Percentiles rank a stretch among this genome's conserved stretches.
Conservation (phyloP, 92 coral and sea anemone species). For the Epizoanthus rinbou region DNA sequence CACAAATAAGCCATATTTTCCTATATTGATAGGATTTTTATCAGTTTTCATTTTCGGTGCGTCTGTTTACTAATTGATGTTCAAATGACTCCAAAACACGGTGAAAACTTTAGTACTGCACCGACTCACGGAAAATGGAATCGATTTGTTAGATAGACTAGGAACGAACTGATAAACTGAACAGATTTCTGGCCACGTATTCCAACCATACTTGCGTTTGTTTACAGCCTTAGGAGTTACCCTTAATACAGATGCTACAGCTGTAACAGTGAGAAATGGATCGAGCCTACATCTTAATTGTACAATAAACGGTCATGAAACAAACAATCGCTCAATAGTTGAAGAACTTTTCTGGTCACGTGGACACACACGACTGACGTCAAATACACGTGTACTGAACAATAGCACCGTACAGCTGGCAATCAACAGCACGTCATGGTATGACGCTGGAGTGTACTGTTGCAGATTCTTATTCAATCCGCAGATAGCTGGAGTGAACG, state of each 20-base stretch:
- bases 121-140: too few species aligned
- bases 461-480: not conserved
- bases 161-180: too few species aligned
- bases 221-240: not conserved
- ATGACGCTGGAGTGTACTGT: conserved; percentile 28
- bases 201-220: not conserved
- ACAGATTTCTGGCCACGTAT: too few species aligned
- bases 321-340: not conserved
- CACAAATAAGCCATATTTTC: too few species aligned
- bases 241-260: conserved; percentile 1
- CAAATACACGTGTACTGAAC: conserved; percentile 6
- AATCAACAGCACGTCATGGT: conserved; percentile 27
- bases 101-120: too few species aligned
- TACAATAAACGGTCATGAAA: not conserved
- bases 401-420: conserved; percentile 21
- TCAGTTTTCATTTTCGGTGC: too few species aligned
- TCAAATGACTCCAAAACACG: too few species aligned
- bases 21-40: too few species aligned
- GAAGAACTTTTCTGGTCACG: conserved; percentile 30
- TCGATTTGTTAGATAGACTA: too few species aligned
- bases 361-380: not conserved
- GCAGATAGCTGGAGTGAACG: not conserved
- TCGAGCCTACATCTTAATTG: conserved; percentile 25
- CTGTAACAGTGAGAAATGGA: conserved; percentile 10
- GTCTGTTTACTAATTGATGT: too few species aligned